Percentiles rank a stretch among this genome's conserved stretches.
These are phyloP conservation scores for Chrysemys picta DNA, from an alignment of 2,113 vertebrate genomes.

Conservation along the genomic window DNA sequence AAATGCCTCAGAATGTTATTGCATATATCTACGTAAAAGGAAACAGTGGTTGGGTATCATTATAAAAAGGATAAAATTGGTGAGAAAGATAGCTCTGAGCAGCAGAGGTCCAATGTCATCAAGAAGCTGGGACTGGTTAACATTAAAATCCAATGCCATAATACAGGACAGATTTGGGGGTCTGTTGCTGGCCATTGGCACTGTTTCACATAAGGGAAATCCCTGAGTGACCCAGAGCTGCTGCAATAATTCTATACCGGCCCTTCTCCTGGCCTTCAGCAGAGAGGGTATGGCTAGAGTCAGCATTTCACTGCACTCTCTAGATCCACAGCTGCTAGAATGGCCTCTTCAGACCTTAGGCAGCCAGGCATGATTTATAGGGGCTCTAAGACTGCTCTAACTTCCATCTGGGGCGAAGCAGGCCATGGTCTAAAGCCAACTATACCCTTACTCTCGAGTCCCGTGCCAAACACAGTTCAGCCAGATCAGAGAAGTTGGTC, in stretches of 20 bases:
- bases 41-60: neutral
- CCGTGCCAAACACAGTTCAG: neutral
- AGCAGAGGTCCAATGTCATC: neutral
- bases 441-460: neutral
- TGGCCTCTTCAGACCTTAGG: rapidly evolving
- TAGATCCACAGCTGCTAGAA: neutral
- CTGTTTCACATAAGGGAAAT: neutral
- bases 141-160: neutral
- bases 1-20: neutral
- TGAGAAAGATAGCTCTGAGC: neutral
- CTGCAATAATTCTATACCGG: neutral
- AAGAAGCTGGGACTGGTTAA: neutral
- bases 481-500: neutral
- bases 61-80: neutral
- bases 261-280: neutral
- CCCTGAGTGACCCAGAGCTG: neutral
- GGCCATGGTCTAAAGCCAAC: neutral
- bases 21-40: rapidly evolving
- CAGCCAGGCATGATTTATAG: rapidly evolving
- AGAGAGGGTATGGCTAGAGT: neutral
- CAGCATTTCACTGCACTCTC: neutral
- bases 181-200: rapidly evolving
- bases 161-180: rapidly evolving
- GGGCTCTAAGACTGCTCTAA: neutral
- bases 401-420: rapidly evolving